Conservation (phyloP, 2,113 vertebrate species). For the Malurus melanocephalus region DNA sequence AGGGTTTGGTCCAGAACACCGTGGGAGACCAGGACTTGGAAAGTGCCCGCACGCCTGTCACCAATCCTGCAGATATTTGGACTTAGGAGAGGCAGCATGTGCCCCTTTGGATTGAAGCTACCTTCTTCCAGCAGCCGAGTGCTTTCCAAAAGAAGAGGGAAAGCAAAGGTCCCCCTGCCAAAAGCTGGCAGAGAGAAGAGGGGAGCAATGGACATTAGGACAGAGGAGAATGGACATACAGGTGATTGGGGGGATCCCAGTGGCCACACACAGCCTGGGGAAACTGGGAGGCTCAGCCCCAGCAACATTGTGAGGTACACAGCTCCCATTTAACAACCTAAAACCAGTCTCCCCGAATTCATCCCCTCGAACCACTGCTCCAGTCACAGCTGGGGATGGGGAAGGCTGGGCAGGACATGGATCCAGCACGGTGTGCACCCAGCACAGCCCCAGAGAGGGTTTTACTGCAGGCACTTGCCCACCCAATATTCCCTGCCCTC, state of each 20-base stretch:
- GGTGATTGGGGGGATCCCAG: neutral
- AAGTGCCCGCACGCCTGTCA: neutral
- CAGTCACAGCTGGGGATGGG: accelerated
- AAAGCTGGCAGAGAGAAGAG: neutral
- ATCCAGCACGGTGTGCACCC: accelerated
- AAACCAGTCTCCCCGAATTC: accelerated
- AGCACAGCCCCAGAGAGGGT: neutral
- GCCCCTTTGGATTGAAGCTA: neutral
- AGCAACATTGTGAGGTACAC: neutral
- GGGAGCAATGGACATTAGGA: neutral
- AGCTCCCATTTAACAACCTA: neutral
- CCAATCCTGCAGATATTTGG: accelerated
- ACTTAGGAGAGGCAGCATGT: accelerated
- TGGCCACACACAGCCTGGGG: neutral
- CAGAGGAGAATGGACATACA: neutral
- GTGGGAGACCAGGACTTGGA: accelerated
- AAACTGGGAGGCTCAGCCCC: neutral
- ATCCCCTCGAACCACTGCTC: neutral
- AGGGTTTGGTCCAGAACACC: accelerated
- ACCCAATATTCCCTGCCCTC: neutral
- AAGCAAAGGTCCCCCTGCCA: neutral
- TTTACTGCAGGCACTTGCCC: neutral
- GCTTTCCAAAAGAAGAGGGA: neutral
- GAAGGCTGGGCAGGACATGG: neutral
- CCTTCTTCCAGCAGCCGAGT: neutral